Percentiles rank a stretch among this genome's conserved stretches.
Conservation (phyloP, 2,797 vertebrate genomes). For the Limnodromus scolopaceus region DNA sequence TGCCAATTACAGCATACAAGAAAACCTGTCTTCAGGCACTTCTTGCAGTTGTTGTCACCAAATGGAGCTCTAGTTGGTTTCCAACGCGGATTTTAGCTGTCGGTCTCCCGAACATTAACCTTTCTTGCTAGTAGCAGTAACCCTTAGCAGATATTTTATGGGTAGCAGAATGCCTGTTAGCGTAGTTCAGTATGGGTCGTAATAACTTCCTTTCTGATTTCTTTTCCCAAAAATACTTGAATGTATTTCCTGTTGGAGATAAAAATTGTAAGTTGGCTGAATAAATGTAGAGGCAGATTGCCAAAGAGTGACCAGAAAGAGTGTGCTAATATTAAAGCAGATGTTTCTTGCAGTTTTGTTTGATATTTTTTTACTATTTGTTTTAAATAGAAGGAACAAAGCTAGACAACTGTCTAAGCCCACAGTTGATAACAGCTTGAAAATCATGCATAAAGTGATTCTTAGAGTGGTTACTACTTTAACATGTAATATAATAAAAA, state of each 20-base stretch:
- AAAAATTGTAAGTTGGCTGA: background rate
- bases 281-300: background rate
- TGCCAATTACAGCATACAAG: background rate
- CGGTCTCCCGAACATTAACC: background rate
- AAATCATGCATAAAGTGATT: background rate
- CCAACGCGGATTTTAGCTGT: background rate
- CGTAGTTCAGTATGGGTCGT: background rate
- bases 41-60: background rate
- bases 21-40: background rate
- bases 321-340: background rate
- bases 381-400: slow-evolving; percentile 1
- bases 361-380: background rate
- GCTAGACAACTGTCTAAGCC: background rate
- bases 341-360: slow-evolving; percentile 13
- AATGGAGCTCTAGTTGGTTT: background rate
- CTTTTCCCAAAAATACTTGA: slow-evolving; percentile 48
- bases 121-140: background rate
- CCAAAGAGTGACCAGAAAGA: background rate
- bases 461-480: background rate
- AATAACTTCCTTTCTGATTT: slow-evolving; percentile 39
- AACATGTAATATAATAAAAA: background rate
- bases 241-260: slow-evolving; percentile 33
- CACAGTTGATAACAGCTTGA: background rate
- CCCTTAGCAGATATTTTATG: background rate
- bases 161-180: background rate